Evolutionary conservation across 2,797 vertebrate genomes (phyloP).

Genomic region (Denticeps clupeoides): DNA sequence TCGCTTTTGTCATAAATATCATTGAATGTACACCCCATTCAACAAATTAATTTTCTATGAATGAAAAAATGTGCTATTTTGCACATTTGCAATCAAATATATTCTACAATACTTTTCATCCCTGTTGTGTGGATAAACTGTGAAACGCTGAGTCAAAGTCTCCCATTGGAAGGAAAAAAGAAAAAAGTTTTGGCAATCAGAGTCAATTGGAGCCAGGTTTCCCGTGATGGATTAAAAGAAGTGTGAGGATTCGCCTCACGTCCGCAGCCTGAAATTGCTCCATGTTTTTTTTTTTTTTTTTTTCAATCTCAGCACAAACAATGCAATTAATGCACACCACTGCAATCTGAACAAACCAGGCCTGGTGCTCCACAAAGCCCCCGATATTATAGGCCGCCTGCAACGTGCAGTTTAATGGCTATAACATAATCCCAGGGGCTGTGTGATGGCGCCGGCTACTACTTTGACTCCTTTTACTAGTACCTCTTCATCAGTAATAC

Average conservation of each 20-base stretch:
- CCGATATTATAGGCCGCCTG: neutral
- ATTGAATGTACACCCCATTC: too few species aligned
- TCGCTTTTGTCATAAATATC: too few species aligned
- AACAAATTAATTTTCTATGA: too few species aligned
- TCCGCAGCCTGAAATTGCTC: constrained; percentile 20
- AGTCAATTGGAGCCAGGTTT: constrained; percentile 6
- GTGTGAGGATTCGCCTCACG: constrained; percentile 18
- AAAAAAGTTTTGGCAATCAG: constrained; percentile 6
- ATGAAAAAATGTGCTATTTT: too few species aligned
- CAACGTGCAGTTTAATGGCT: neutral
- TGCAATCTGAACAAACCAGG: constrained; percentile 1
- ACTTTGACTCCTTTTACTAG: too few species aligned
- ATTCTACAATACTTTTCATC: too few species aligned
- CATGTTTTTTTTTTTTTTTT: too few species aligned
- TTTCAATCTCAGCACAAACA: constrained; percentile 16
- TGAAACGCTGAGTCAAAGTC: constrained; percentile 1
- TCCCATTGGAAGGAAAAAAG: constrained; percentile 7
- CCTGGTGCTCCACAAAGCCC: neutral
- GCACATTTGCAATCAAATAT: too few species aligned
- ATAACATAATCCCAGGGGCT: constrained; percentile 1
- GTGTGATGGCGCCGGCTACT: too few species aligned
- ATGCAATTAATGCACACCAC: constrained; percentile 17
- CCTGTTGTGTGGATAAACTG: constrained; percentile 18
- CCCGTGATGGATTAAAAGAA: constrained; percentile 22
- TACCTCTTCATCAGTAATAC: too few species aligned